Evolutionary conservation across 1,140 invertebrate species (phyloP).

Genomic region (Gerris buenoi): DNA sequence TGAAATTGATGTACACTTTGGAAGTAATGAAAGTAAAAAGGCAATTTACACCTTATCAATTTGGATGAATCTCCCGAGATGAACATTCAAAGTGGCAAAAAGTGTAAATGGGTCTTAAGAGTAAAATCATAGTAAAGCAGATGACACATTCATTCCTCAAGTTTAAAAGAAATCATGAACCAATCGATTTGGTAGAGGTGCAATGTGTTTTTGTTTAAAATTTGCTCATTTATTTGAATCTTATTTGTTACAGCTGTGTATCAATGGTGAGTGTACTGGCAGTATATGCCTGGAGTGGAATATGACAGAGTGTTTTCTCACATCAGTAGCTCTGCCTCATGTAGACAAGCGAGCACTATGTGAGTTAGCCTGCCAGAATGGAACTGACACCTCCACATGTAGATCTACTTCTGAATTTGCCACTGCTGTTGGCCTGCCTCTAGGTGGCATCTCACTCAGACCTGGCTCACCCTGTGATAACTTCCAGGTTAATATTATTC

Average conservation of each 20-base stretch:
- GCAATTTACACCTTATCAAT: too few relatives aligned
- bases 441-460: constrained; percentile 72
- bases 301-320: constrained; percentile 91
- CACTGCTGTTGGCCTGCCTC: constrained; percentile 50
- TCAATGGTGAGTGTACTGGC: constrained; percentile 81
- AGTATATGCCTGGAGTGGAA: constrained; percentile 92
- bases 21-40: too few relatives aligned
- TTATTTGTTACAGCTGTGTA: constrained; percentile 57
- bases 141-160: too few relatives aligned
- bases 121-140: too few relatives aligned
- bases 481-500: constrained; percentile 82
- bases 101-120: too few relatives aligned
- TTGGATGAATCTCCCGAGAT: too few relatives aligned
- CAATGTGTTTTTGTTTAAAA: too few relatives aligned
- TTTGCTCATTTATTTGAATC: too few relatives aligned
- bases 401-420: constrained; percentile 74
- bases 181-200: too few relatives aligned
- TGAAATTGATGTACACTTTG: too few relatives aligned
- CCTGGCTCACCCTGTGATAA: constrained; percentile 96
- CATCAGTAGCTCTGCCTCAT: constrained; percentile 62
- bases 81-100: too few relatives aligned
- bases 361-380: constrained; percentile 87
- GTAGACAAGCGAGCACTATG: constrained; percentile 78
- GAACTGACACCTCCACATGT: constrained; percentile 58
- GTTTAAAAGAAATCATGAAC: too few relatives aligned